Evolutionary conservation across 2,888 invertebrate genomes (phyloP), one percentile per base, ranked within the genome.

Genomic region (Parascotia fuliginaria): DNA sequence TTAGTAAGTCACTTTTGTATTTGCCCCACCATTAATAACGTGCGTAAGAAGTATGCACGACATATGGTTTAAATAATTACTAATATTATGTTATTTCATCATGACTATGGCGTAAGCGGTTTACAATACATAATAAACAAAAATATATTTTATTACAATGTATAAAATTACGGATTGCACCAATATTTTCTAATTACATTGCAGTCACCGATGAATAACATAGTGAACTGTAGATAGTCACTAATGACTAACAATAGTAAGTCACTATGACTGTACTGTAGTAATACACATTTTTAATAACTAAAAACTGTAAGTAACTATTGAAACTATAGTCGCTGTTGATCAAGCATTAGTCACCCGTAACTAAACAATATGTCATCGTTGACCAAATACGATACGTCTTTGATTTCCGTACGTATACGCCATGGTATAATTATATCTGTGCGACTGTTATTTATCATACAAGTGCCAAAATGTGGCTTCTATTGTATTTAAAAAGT

Each of bases 391-490:
- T 3, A 19, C 19, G 5, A 19, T 19, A 19, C 7, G 3, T 6
- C 5, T 24, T 19, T 19, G 5, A 19, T 19, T 19, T 24, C 3
- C 3, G 7, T 4, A 32, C 37, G 19, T 15, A 41, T 33, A 41
- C 44, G 55, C 53, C 68, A 48, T 52, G 53, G 54, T 56, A 33
- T 39, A 54, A 51, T 55, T 49, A 24, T 55, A 55, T 49, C 22
- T 55, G 52, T 51, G 46, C 45, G 65, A 61, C 58, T 62, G 55
- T 51, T 67, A 51, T 29, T 16, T 49, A 43, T 47, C 55, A 50
- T 69, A 75, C 64, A 65, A 74, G 85, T 87, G 87, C 87, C 87
- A 87, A 87, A 77, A 77, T 75, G 70, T 83, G 83, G 85, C 86
- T 81, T 80, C 55, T 75, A 55, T 67, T 49, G 61, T 67, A 70